A percentile compares a stretch with the other conserved stretches of the same genome.
Evolutionary conservation across 2,797 vertebrate genomes (phyloP).

Genomic region (Tapera naevia): DNA sequence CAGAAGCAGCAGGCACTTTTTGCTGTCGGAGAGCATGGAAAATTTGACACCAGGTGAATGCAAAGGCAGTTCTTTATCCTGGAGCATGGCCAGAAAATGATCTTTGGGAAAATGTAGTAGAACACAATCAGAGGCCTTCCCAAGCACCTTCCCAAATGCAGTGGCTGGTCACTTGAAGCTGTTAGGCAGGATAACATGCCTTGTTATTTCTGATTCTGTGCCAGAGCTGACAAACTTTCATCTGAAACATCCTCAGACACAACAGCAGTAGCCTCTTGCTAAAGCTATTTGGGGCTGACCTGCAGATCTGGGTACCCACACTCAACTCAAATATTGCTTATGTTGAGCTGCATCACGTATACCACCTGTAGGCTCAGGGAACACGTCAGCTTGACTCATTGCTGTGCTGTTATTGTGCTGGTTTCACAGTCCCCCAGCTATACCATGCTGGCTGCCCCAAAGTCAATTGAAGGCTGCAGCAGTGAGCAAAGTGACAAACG

Average conservation of each 20-base stretch:
- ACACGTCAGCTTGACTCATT: background rate
- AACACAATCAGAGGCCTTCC: background rate
- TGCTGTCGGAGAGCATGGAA: background rate
- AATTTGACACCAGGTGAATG: background rate
- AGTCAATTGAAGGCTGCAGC: background rate
- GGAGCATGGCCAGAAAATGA: background rate
- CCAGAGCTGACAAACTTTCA: background rate
- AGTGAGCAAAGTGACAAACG: background rate
- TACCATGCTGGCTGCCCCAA: background rate
- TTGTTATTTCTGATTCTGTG: background rate
- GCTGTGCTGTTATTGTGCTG: accelerated
- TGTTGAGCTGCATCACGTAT: background rate
- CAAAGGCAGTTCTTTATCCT: background rate
- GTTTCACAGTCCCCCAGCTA: background rate
- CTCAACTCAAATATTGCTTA: background rate
- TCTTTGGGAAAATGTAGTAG: background rate
- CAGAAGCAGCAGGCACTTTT: background rate
- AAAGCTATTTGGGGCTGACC: background rate
- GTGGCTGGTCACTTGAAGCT: background rate
- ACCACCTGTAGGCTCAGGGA: background rate
- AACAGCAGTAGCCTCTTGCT: background rate
- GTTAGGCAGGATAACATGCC: background rate
- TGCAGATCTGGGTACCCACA: background rate
- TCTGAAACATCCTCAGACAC: background rate
- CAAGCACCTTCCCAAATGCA: background rate